A percentile compares a stretch with the other conserved stretches of the same genome.
phyloP scores from a whole-genome alignment of 1,140 invertebrate species.

The Orchestia grillus region DNA sequence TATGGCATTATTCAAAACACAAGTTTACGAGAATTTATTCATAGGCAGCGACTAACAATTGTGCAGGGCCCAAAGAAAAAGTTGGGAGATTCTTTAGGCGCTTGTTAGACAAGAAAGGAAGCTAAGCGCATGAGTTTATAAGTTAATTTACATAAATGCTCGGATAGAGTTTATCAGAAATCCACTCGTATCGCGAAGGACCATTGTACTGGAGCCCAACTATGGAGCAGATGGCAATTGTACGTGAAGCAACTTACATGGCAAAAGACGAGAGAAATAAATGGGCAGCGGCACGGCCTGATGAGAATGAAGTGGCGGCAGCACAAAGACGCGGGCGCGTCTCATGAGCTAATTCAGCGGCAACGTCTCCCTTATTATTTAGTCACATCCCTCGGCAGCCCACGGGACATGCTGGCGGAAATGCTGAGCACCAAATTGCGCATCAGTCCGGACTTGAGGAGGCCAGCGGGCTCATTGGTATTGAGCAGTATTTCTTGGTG shows the following conservation, averaged over 20 bases:
- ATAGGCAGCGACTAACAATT: not conserved
- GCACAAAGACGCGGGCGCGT: not conserved
- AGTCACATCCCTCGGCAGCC: not conserved
- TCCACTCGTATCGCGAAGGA: not conserved
- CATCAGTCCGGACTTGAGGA: not conserved
- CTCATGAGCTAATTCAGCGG: not conserved
- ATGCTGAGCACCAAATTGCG: not conserved
- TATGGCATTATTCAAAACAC: not conserved
- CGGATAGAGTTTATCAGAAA: not conserved
- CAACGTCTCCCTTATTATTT: not conserved
- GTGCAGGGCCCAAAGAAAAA: not conserved
- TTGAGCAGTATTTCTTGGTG: not conserved
- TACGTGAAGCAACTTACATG: not conserved
- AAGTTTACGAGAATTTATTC: not conserved
- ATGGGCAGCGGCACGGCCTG: not conserved
- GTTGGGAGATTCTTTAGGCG: not conserved
- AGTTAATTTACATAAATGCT: not conserved
- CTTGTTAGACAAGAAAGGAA: not conserved
- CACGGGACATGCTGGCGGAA: not conserved
- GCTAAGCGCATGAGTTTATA: not conserved
- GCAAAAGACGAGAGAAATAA: not conserved
- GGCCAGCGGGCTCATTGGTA: not conserved
- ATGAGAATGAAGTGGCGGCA: not conserved
- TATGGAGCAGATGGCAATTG: not conserved
- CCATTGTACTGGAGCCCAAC: not conserved